phyloP scores from a whole-genome alignment of 2,797 vertebrate genomes.

The Apogon talboti region DNA sequence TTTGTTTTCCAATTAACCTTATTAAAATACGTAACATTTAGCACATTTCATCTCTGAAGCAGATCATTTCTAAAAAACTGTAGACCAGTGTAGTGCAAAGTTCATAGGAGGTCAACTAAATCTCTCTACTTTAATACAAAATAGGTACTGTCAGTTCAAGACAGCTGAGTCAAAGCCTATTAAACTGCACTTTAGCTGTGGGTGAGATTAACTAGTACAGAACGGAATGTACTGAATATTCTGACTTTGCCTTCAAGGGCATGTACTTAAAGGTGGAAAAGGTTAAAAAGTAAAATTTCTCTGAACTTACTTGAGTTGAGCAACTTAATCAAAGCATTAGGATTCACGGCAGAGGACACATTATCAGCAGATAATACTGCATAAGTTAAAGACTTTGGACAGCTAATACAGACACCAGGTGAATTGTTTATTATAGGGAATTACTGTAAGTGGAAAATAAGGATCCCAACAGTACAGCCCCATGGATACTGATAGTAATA shows the following conservation, averaged over 20 bases:
- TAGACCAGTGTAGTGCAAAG: too few species aligned
- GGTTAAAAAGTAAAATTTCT: slow-evolving; percentile 24
- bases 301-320: slow-evolving; percentile 4
- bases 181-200: slow-evolving; percentile 40
- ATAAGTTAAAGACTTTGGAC: not conserved
- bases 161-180: slow-evolving; percentile 40
- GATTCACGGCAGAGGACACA: not conserved
- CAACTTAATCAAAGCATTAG: not conserved
- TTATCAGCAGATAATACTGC: not conserved
- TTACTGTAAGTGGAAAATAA: not conserved
- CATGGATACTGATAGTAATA: too few species aligned
- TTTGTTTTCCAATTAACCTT: too few species aligned
- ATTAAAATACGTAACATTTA: too few species aligned
- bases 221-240: slow-evolving; percentile 31
- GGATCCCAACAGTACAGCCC: not conserved
- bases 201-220: slow-evolving; percentile 48
- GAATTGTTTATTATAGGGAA: not conserved
- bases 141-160: slow-evolving; percentile 7
- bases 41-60: too few species aligned
- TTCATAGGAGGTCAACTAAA: slow-evolving; percentile 6
- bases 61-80: too few species aligned
- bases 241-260: slow-evolving; percentile 17
- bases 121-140: slow-evolving; percentile 1
- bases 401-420: not conserved
- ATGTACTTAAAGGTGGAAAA: slow-evolving; percentile 17